These are phyloP conservation scores for Hecatera dysodea DNA, from an alignment of 2,888 invertebrate species.

Conservation along the genomic window DNA sequence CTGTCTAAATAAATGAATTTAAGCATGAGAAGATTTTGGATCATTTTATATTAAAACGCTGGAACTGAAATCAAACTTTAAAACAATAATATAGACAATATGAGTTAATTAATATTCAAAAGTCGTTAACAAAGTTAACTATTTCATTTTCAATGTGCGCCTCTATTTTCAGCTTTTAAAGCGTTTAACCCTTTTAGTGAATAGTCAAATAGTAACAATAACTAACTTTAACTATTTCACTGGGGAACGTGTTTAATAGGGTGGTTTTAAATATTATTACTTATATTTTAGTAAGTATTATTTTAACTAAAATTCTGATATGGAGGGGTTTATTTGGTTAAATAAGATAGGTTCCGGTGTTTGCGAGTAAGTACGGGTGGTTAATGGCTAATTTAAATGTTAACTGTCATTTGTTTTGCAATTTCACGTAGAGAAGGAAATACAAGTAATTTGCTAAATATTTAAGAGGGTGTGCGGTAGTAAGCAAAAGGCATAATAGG, in stretches of 20 bases:
- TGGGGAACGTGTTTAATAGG: constrained; percentile 65
- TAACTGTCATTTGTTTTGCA: constrained; percentile 14
- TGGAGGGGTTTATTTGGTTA: constrained; percentile 8
- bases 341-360: not conserved
- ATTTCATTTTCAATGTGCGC: constrained; percentile 72
- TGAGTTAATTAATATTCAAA: constrained; percentile 72
- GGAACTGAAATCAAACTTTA: constrained; percentile 49
- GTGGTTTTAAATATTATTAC: constrained; percentile 53
- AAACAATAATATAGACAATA: constrained; percentile 51
- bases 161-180: constrained; percentile 67
- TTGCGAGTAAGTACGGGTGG: constrained; percentile 7
- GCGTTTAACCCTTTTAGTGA: constrained; percentile 73
- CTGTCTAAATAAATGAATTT: not conserved
- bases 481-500: not conserved
- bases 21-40: not conserved
- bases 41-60: not conserved
- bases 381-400: constrained; percentile 15
- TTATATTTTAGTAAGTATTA: constrained; percentile 42
- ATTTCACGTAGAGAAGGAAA: constrained; percentile 1
- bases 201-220: constrained; percentile 71
- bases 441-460: constrained; percentile 15
- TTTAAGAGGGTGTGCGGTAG: not conserved
- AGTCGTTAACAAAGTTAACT: constrained; percentile 71
- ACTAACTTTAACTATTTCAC: constrained; percentile 68
- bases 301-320: constrained; percentile 16